These are phyloP conservation scores for Scomber colias DNA, from an alignment of 2,113 vertebrate genomes.

Conservation along the genomic window DNA sequence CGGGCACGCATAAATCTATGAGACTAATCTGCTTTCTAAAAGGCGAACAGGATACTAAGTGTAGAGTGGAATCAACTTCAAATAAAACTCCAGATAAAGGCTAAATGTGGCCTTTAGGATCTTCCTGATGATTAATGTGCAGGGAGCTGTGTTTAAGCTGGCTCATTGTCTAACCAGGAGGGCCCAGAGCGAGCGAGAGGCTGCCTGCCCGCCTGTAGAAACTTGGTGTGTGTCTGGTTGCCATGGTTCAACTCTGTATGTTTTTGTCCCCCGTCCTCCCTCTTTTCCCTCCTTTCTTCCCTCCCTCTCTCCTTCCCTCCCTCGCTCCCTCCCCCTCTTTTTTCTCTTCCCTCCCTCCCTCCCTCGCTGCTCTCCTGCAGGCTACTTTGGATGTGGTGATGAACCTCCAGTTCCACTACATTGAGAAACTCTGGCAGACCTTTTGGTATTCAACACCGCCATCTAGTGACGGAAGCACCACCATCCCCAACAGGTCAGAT, in stretches of 20 bases:
- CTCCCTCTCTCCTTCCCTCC: slow-evolving; percentile 33
- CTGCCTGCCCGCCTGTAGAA: slow-evolving; percentile 70
- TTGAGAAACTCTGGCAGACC: slow-evolving; percentile 97
- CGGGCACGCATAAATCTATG: not conserved
- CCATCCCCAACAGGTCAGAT: slow-evolving; percentile 84
- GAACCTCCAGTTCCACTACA: slow-evolving; percentile 97
- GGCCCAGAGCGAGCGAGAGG: slow-evolving; percentile 60
- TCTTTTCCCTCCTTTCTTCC: slow-evolving; percentile 8
- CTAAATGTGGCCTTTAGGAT: slow-evolving; percentile 36
- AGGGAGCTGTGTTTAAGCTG: slow-evolving; percentile 66
- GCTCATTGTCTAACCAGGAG: slow-evolving; percentile 72
- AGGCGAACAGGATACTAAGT: not conserved
- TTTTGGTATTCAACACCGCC: slow-evolving; percentile 95
- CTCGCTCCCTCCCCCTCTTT: slow-evolving; percentile 9
- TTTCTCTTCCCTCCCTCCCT: slow-evolving; percentile 15
- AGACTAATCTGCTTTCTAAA: slow-evolving; percentile 12
- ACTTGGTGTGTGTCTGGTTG: slow-evolving; percentile 86
- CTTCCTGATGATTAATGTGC: slow-evolving; percentile 72
- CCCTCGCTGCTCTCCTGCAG: slow-evolving; percentile 78
- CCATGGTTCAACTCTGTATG: slow-evolving; percentile 79
- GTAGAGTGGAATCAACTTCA: slow-evolving; percentile 7
- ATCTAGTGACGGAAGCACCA: slow-evolving; percentile 85
- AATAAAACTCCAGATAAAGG: slow-evolving; percentile 16
- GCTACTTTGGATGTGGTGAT: slow-evolving; percentile 96
- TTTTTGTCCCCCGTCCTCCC: slow-evolving; percentile 55